A percentile compares a stretch with the other conserved stretches of the same genome.
Conservation (phyloP, 2,797 vertebrate genomes). For the Cyprinella venusta region DNA sequence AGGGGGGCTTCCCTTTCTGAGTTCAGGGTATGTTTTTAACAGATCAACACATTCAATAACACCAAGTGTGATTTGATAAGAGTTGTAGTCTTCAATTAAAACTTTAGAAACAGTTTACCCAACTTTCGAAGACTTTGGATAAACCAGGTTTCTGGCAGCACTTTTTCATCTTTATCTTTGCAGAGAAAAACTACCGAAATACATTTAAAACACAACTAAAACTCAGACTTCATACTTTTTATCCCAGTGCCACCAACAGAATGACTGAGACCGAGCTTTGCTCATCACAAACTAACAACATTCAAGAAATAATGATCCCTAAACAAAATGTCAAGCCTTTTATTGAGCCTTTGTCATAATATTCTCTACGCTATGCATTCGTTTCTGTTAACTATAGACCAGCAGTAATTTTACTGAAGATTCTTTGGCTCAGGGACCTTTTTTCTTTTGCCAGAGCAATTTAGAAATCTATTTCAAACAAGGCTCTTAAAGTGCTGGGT, state of each 20-base stretch:
- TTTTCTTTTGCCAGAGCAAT: conserved; percentile 33
- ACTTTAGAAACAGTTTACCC: background rate
- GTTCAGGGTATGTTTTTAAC: conserved; percentile 12
- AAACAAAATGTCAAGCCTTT: conserved; percentile 45
- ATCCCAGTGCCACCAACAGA: background rate
- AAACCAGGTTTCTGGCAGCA: conserved; percentile 1
- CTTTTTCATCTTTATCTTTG: background rate
- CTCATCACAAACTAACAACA: conserved; percentile 3
- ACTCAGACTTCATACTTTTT: background rate
- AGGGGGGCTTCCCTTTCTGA: conserved; percentile 10
- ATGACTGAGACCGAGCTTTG: background rate
- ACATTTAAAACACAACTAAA: background rate
- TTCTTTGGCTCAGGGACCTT: background rate
- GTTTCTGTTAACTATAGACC: conserved; percentile 53
- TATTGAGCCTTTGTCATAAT: conserved; percentile 48
- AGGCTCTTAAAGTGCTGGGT: conserved; percentile 22
- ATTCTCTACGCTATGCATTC: conserved; percentile 29
- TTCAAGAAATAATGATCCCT: conserved; percentile 24
- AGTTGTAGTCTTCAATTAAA: background rate
- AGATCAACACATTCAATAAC: background rate
- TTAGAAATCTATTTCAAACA: conserved; percentile 40
- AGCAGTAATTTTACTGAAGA: conserved; percentile 39
- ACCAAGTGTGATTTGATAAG: conserved; percentile 12
- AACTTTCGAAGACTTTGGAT: background rate
- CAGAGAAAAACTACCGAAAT: background rate